Conservation (phyloP, 2,113 vertebrate species). For the Oreotrochilus melanogaster region DNA sequence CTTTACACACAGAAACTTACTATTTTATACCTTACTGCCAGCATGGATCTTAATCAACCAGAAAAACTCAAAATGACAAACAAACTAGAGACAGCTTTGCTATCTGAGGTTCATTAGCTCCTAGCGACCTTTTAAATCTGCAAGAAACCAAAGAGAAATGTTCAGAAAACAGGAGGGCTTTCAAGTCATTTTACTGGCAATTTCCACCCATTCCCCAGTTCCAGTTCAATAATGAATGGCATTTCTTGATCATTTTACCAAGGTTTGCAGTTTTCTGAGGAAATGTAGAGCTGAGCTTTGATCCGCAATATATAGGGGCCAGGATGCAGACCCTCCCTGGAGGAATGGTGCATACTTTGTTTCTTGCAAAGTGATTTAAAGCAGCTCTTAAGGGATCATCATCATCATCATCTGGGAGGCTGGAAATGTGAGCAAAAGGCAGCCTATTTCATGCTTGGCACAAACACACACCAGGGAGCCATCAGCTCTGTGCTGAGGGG, state of each 20-base stretch:
- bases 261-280: slow-evolving; percentile 6
- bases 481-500: neutral
- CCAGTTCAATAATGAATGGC: neutral
- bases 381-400: neutral
- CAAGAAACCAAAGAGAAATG: slow-evolving; percentile 40
- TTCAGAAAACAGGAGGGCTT: neutral
- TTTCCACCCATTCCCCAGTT: neutral
- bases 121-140: slow-evolving; percentile 69
- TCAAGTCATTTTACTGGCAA: slow-evolving; percentile 36
- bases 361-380: neutral
- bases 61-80: slow-evolving; percentile 82
- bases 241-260: slow-evolving; percentile 34
- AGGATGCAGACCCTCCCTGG: neutral
- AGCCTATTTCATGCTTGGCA: neutral
- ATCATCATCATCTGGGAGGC: neutral
- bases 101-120: slow-evolving; percentile 81
- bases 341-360: neutral
- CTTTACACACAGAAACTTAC: slow-evolving; percentile 38
- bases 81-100: slow-evolving; percentile 79
- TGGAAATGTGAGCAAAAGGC: neutral
- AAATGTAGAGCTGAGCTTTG: neutral
- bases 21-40: slow-evolving; percentile 73
- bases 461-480: slow-evolving; percentile 21
- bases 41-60: slow-evolving; percentile 80
- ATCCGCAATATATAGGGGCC: neutral